Base-by-base conservation (phyloP, 1,140 invertebrate species). In the Drosophila insularis region DNA sequence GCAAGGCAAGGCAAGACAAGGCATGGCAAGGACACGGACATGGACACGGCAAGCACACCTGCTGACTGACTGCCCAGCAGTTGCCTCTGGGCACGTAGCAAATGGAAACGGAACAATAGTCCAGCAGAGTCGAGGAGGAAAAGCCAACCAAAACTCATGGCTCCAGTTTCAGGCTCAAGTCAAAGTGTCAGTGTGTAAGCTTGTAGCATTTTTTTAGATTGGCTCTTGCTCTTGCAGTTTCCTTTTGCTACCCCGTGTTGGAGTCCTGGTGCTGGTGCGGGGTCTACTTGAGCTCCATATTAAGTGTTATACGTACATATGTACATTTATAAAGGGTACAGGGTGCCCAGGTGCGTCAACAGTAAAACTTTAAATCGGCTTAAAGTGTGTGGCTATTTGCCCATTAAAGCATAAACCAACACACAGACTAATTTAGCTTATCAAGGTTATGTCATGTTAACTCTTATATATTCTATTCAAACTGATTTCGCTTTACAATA, bases 171-270 rank as follows among this genome's bases (percentile, higher is more conserved):
- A 31, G 10, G 21, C 35, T 35, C 35, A 67, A 85, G 81, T 85
- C 81, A 85, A 85, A 81, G 79, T 86, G 81, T 86, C 81, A 81
- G 82, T 86, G 79, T 79, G 71, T 87, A 87, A 86, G 82, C 81
- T 73, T 69, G 71, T 76, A 86, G 81, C 82, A 70, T 86, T 86
- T 86, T 82, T 82, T 81, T 76, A 73, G 79, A 87, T 86, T 86
- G 35, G 35, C 35, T 37, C 35, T 37, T 37, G 10, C 10, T 11
- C 10, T 11, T 37, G 2, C 35, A 10, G 11, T 4, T 4, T 11
- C 35, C 35, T 11, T 4, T 37, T 13, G 11, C 35, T 11, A 35
- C 10, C 32, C 35, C 11, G 11, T 37, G 11, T 13, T 2, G 32
- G 10, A 2, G 32, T 13, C 35, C 10, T 13, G 11, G 1, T 13